Conservation (phyloP, 2,113 vertebrate species). For the Brevimyrus niger region DNA sequence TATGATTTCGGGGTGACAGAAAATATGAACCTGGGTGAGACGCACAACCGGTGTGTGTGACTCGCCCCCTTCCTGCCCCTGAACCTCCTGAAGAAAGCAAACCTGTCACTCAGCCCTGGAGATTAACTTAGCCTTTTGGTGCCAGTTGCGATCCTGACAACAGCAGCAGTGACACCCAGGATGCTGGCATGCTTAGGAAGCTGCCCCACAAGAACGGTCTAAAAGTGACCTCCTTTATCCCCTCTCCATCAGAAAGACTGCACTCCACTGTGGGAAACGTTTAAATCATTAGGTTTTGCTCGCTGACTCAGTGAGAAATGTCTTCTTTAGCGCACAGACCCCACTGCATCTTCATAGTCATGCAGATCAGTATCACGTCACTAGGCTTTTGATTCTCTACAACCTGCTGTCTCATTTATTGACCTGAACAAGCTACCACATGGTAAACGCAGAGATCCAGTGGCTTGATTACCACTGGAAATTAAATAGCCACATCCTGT, state of each 20-base stretch:
- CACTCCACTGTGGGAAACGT: not conserved
- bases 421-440: not conserved
- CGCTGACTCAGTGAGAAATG: not conserved
- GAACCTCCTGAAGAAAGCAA: conserved; percentile 7
- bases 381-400: not conserved
- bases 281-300: not conserved
- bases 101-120: not conserved
- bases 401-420: not conserved
- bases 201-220: not conserved
- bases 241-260: not conserved
- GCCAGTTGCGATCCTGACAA: not conserved
- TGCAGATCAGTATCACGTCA: not conserved
- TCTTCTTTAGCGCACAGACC: not conserved
- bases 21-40: not conserved
- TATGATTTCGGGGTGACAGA: not conserved
- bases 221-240: not conserved
- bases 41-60: not conserved
- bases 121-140: not conserved
- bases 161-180: not conserved
- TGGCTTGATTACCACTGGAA: not conserved
- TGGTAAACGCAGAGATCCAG: not conserved
- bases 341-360: not conserved
- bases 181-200: not conserved
- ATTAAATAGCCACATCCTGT: not conserved
- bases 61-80: not conserved